These are phyloP conservation scores for Lasioglossum marginatum DNA, from an alignment of 2,888 invertebrate genomes.

Conservation along the genomic window DNA sequence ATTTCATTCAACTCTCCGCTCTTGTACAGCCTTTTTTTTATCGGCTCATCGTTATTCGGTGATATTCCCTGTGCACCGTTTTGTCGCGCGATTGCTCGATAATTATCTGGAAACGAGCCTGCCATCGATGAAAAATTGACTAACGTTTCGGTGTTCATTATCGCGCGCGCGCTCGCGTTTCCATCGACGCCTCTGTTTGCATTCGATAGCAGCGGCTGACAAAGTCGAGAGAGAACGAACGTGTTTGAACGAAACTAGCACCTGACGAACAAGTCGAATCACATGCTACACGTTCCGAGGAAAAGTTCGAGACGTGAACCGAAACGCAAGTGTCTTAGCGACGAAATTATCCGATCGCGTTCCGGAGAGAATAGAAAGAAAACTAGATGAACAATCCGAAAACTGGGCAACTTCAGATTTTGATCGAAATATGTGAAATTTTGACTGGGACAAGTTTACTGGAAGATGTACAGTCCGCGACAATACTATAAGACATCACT, in stretches of 20 bases:
- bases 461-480: background rate
- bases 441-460: background rate
- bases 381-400: background rate
- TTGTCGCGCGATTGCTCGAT: background rate
- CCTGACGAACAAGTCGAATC: background rate
- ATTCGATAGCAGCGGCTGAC: background rate
- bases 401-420: background rate
- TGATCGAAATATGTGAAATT: background rate
- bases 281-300: background rate
- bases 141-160: background rate
- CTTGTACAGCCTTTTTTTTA: background rate
- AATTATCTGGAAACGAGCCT: conserved; percentile 3
- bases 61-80: background rate
- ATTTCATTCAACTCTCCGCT: background rate
- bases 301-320: background rate
- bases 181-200: background rate
- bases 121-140: conserved; percentile 1
- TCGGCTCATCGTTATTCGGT: background rate
- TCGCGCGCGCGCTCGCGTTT: background rate
- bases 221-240: background rate
- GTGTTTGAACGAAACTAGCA: background rate
- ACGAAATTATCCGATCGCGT: background rate
- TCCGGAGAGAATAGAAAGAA: background rate
- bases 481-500: too few relatives aligned
- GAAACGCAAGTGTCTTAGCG: background rate